phyloP scores from a whole-genome alignment of 2,797 vertebrate genomes.

The Champsocephalus esox region DNA sequence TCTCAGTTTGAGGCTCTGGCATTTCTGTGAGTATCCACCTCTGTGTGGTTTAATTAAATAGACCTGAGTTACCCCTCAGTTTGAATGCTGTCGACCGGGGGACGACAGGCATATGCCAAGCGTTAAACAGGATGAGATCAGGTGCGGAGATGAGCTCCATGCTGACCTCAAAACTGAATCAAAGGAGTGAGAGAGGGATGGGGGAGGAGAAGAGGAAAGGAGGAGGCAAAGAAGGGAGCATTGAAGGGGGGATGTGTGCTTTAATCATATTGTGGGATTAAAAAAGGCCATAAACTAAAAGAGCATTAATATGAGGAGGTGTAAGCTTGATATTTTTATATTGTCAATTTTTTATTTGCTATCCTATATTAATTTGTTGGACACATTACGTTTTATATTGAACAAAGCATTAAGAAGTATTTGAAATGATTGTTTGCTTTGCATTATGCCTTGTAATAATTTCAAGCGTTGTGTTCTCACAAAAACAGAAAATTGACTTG shows the following conservation, averaged over 20 bases:
- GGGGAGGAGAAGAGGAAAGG: constrained; percentile 48
- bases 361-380: background rate
- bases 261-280: constrained; percentile 25
- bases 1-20: constrained; percentile 27
- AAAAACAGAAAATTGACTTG: background rate
- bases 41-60: constrained; percentile 34
- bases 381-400: background rate
- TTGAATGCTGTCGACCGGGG: constrained; percentile 18
- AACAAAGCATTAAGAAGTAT: background rate
- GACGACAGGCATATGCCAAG: constrained; percentile 50
- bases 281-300: constrained; percentile 58
- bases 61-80: background rate
- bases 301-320: constrained; percentile 29
- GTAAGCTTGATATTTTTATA: constrained; percentile 22
- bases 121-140: constrained; percentile 52
- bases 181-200: constrained; percentile 46
- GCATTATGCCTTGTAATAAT: background rate
- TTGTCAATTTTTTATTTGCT: background rate
- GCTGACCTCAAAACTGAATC: constrained; percentile 75
- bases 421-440: background rate
- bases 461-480: background rate
- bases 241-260: constrained; percentile 28
- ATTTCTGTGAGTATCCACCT: constrained; percentile 11
- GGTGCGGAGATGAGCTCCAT: constrained; percentile 55
- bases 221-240: constrained; percentile 17